Base-by-base conservation (phyloP, 2,797 vertebrate species). In the Acropternis orthonyx region DNA sequence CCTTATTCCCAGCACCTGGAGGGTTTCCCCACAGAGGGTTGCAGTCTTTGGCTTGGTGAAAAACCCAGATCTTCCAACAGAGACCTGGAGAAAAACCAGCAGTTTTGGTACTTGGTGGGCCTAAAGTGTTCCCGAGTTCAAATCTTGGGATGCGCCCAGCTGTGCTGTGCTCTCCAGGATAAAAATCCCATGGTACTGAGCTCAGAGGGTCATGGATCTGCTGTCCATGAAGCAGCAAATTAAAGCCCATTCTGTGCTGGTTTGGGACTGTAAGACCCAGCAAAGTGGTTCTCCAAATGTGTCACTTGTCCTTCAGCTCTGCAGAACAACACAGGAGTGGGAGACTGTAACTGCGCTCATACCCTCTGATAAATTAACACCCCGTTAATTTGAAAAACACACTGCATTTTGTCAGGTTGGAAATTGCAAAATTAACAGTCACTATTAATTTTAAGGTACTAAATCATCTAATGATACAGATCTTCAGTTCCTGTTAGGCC, bases 81-180 rank as follows among this genome's bases (percentile, higher is more conserved):
- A 28, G 34, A 30, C 10, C 18, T 49, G 22, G n/a, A 24, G 20
- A 3, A 73, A 76, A 89, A 0, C 0, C 23, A 55, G 10, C 0
- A 3, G 18, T 55, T 49, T 67, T 48, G n/a, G 28, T n/a, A 7
- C 10, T 69, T 39, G 13, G 12, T 44, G 51, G 23, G n/a, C 14
- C 14, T 56, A 2, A 55, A 30, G 13, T 7, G 2, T 12, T 68
- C 46, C 41, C 12, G 6, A 68, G 37, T 23, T 43, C 11, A 3
- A 5, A 23, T 9, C 4, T 16, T 41, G 41, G 41, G 13, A 39
- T 39, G 39, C 39, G 10, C 39, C 39, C 39, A 39, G 13, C 20
- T 24, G 34, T 49, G 41, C 46, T 61, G 0, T 48, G 61, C 56
- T 80, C 54, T 17, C 24, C 32, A 27, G 77, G 34, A 11, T n/a